These are phyloP conservation scores for Drosophila oshimai DNA, from an alignment of 1,140 invertebrate species.

Conservation along the genomic window DNA sequence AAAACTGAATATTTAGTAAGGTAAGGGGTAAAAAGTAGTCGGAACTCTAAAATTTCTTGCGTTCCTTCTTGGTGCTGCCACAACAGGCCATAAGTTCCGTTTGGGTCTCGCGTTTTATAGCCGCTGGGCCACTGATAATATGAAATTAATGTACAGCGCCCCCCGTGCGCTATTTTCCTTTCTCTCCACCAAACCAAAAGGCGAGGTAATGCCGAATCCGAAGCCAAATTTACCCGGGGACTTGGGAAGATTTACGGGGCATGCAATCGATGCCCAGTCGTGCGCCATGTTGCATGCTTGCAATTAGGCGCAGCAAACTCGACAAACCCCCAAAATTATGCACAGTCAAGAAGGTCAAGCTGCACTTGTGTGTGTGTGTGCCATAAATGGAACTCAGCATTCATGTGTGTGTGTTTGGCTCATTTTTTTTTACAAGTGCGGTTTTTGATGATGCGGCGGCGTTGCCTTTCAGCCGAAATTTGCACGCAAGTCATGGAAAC, in stretches of 20 bases:
- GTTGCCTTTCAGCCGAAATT: conserved; percentile 19
- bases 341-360: conserved; percentile 32
- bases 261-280: conserved; percentile 70
- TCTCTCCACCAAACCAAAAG: neutral
- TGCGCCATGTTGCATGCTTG: conserved; percentile 56
- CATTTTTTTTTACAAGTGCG: conserved; percentile 10
- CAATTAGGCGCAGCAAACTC: conserved; percentile 55
- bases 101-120: conserved; percentile 56
- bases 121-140: conserved; percentile 65
- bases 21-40: neutral
- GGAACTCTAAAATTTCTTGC: too few relatives aligned
- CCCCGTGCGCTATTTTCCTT: too few relatives aligned
- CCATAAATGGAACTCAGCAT: conserved; percentile 5
- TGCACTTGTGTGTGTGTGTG: neutral
- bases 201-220: neutral
- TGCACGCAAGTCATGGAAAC: conserved; percentile 22
- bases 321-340: conserved; percentile 35
- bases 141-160: conserved; percentile 65
- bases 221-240: conserved; percentile 12
- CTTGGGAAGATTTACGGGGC: conserved; percentile 67
- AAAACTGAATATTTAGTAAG: neutral
- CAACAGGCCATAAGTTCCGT: conserved; percentile 31
- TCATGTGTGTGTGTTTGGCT: neutral
- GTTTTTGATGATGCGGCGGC: conserved; percentile 3
- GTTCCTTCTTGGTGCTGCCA: conserved; percentile 1